Conservation (phyloP, 2,113 vertebrate genomes). For the Centropristis striata region DNA sequence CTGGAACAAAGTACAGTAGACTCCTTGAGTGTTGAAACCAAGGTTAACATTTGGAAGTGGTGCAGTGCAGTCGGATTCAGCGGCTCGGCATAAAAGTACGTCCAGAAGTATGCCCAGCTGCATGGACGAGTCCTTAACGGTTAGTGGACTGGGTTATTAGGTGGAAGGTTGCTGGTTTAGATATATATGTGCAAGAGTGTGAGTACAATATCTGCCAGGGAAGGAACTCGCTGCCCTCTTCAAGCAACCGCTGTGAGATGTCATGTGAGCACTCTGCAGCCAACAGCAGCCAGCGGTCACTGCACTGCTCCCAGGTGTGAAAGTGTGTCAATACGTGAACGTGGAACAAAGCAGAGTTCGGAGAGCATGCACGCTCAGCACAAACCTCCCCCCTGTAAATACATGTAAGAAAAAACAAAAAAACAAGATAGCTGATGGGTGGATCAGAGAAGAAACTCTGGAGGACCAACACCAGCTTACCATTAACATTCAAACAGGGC, state of each 20-base stretch:
- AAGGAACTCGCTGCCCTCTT: constrained; percentile 4
- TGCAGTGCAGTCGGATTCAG: constrained; percentile 57
- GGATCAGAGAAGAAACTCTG: constrained; percentile 33
- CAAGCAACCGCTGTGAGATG: constrained; percentile 9
- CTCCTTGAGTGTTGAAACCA: constrained; percentile 71
- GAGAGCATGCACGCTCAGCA: constrained; percentile 36
- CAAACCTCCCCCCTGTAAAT: constrained; percentile 18
- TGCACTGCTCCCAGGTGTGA: constrained; percentile 31
- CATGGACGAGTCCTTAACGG: constrained; percentile 16
- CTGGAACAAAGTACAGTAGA: constrained; percentile 74
- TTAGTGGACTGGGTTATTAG: constrained; percentile 41
- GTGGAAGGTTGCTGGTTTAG: constrained; percentile 34
- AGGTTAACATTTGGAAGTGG: constrained; percentile 74
- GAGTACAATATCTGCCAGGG: neutral
- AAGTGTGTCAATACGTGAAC: constrained; percentile 38
- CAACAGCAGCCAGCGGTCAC: constrained; percentile 29
- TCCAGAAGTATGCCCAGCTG: neutral
- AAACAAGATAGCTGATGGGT: constrained; percentile 21
- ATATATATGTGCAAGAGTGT: neutral
- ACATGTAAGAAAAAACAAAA: constrained; percentile 1
- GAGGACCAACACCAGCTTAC: constrained; percentile 19
- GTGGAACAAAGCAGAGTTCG: constrained; percentile 33
- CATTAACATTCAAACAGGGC: constrained; percentile 51
- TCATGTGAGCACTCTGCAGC: constrained; percentile 25
- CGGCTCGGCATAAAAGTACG: neutral